These are phyloP conservation scores for Euwallacea similis DNA, from an alignment of 1,140 invertebrate genomes.

Conservation along the genomic window DNA sequence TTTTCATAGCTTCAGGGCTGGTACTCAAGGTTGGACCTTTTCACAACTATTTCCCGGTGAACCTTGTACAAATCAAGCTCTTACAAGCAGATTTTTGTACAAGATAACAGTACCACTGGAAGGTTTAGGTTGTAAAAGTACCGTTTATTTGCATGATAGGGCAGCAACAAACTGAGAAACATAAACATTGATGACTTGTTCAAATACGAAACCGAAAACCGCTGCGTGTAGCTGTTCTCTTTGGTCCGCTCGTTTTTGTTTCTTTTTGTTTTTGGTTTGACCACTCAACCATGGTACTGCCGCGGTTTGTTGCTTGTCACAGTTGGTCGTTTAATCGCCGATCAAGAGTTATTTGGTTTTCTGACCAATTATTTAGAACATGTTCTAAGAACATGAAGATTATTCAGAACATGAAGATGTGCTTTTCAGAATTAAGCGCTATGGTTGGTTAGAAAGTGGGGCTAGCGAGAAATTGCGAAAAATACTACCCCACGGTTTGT, in stretches of 20 bases:
- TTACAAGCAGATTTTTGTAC: conserved; percentile 1
- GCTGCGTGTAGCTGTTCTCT: conserved; percentile 12
- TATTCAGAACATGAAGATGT: no score
- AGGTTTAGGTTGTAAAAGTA: background rate
- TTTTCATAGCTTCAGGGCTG: background rate
- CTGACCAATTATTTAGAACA: no score
- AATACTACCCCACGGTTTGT: no score
- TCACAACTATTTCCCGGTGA: background rate
- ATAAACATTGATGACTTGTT: conserved; percentile 12
- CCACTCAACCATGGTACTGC: conserved; percentile 5
- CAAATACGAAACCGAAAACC: conserved; percentile 6
- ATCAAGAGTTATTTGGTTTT: conserved; percentile 1
- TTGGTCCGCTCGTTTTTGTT: background rate
- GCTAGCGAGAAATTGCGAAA: no score
- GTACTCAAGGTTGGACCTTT: conserved; percentile 1
- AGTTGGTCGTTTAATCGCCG: background rate
- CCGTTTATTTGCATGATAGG: conserved; percentile 10
- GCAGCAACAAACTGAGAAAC: conserved; percentile 6
- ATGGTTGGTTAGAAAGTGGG: no score
- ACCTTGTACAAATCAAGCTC: background rate
- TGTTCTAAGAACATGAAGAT: no score
- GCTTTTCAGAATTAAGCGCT: no score
- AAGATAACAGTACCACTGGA: background rate
- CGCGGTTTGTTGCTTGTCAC: conserved; percentile 1
- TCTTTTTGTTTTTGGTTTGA: conserved; percentile 7